Percentiles rank a stretch among this genome's conserved stretches.
These are phyloP conservation scores for Pterois miles DNA, from an alignment of 2,797 vertebrate species.

Conservation along the genomic window DNA sequence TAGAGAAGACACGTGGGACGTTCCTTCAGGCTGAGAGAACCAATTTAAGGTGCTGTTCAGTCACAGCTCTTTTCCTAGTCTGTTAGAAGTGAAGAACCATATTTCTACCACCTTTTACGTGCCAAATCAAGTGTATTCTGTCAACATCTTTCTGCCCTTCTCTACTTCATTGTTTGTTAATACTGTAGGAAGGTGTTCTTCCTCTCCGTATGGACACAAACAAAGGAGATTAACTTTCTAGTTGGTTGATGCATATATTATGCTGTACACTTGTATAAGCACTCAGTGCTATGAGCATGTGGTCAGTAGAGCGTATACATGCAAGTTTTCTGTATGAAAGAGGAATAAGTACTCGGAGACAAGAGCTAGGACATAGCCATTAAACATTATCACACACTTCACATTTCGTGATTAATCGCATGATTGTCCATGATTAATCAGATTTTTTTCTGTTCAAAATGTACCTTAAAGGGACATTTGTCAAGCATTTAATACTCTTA, in stretches of 20 bases:
- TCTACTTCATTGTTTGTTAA: not conserved
- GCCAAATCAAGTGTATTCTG: not conserved
- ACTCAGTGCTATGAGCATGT: not conserved
- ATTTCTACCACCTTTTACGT: not conserved
- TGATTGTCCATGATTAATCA: too few relatives aligned
- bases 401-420: too few relatives aligned
- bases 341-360: not conserved
- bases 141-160: not conserved
- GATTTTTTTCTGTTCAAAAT: too few relatives aligned
- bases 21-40: not conserved
- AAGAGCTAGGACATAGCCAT: not conserved
- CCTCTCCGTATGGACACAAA: conserved; percentile 4
- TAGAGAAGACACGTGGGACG: not conserved
- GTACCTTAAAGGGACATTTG: too few relatives aligned
- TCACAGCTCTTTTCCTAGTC: not conserved
- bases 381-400: too few relatives aligned
- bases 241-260: not conserved
- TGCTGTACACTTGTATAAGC: not conserved
- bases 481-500: too few relatives aligned
- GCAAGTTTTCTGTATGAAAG: not conserved
- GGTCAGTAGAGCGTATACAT: not conserved
- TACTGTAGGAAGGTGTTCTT: not conserved
- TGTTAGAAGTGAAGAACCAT: not conserved
- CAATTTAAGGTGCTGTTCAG: not conserved
- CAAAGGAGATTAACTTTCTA: conserved; percentile 1